These are phyloP conservation scores for Schizopygopsis malacanthus DNA, from an alignment of 2,797 vertebrate genomes.

Conservation along the genomic window DNA sequence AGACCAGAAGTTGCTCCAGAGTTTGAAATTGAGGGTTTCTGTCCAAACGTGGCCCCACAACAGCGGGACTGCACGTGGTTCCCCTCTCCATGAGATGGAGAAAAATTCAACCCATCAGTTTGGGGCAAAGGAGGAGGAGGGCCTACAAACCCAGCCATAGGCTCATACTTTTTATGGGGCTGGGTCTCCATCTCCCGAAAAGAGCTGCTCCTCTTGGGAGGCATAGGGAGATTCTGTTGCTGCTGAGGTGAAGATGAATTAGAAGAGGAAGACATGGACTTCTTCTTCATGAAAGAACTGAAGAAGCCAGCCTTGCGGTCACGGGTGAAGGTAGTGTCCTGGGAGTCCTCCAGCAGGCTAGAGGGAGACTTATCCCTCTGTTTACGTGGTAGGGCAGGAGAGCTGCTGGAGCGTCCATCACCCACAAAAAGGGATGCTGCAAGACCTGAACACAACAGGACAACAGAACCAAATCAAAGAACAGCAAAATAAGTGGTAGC, in stretches of 20 bases:
- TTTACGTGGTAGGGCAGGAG: conserved; percentile 94
- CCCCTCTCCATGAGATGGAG: conserved; percentile 85
- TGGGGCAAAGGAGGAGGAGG: conserved; percentile 87
- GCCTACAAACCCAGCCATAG: conserved; percentile 86
- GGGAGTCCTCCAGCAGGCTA: conserved; percentile 89
- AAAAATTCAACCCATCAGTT: conserved; percentile 83
- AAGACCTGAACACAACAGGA: conserved; percentile 71
- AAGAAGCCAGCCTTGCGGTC: conserved; percentile 98
- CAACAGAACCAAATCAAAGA: conserved; percentile 42
- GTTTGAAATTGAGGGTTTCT: conserved; percentile 82
- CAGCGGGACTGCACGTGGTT: conserved; percentile 88
- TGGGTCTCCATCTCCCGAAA: conserved; percentile 99
- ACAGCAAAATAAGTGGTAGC: background rate
- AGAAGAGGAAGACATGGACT: conserved; percentile 77
- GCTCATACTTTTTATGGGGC: conserved; percentile 96
- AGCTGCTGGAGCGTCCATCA: conserved; percentile 79
- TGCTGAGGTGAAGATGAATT: conserved; percentile 73
- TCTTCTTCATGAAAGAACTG: conserved; percentile 99
- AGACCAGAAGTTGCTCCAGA: conserved; percentile 76
- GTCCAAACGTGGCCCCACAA: conserved; percentile 90
- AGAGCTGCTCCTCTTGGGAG: conserved; percentile 96
- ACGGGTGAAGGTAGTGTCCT: conserved; percentile 92
- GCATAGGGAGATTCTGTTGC: conserved; percentile 90
- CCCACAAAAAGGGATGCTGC: conserved; percentile 72
- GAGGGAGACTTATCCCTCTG: conserved; percentile 95